phyloP scores from a whole-genome alignment of 2,888 invertebrate genomes.

The Seira musarum region DNA sequence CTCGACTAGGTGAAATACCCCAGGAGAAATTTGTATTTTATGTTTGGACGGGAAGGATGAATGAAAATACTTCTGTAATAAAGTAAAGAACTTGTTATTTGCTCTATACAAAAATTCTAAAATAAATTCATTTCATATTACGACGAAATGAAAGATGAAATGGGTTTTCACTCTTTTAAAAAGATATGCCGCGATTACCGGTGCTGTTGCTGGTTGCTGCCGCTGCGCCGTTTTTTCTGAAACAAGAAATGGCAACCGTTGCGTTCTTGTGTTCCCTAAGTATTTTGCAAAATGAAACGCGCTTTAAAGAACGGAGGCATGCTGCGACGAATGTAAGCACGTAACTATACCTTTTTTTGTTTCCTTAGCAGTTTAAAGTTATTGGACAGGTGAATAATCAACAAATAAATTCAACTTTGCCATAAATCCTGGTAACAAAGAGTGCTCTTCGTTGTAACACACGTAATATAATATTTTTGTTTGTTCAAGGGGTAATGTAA shows the following conservation, averaged over 20 bases:
- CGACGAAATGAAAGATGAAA: neutral
- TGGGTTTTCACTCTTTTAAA: neutral
- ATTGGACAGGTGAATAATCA: constrained; percentile 43
- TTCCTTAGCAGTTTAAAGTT: constrained; percentile 16
- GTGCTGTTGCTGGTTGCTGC: too few relatives aligned
- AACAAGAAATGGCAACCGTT: neutral
- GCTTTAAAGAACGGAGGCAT: neutral
- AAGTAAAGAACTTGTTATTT: too few relatives aligned
- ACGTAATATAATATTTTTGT: constrained; percentile 4
- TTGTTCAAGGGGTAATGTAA: constrained; percentile 2
- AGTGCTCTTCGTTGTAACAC: neutral
- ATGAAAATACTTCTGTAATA: too few relatives aligned
- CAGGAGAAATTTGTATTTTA: neutral
- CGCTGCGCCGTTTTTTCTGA: neutral
- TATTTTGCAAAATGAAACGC: neutral
- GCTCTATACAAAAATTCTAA: too few relatives aligned
- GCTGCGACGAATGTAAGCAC: constrained; percentile 1
- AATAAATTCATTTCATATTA: too few relatives aligned
- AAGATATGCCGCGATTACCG: neutral
- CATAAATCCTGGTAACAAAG: constrained; percentile 33
- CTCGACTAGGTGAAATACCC: neutral
- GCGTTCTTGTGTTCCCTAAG: neutral
- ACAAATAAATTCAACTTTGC: constrained; percentile 34
- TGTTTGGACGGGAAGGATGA: too few relatives aligned
- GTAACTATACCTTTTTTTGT: neutral